Evolutionary conservation across 2,888 invertebrate species (phyloP), one percentile per base, ranked within the genome.

Genomic region (Andrena chrysosceles): DNA sequence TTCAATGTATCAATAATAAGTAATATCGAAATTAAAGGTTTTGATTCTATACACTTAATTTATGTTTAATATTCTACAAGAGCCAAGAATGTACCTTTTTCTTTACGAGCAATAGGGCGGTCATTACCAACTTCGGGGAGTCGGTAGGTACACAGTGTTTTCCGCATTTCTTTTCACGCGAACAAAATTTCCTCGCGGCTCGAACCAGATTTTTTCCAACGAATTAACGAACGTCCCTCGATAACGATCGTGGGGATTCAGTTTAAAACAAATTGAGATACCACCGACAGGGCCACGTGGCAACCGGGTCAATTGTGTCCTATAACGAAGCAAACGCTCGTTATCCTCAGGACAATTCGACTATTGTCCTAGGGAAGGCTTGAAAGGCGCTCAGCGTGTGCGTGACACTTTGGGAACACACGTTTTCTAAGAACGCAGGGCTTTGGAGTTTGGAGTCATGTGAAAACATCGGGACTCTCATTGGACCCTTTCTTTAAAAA

Each of bases 241-340:
- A 67, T 84, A 84, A 84, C 84, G 62, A 84, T 83, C 73, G 1
- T 13, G 67, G 33, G 54, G 76, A n/a, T 64, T 31, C 42, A 59
- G 75, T 75, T 67, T 56, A 56, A 52, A 52, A 42, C 54, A 81
- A 83, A 77, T 82, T 82, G 73, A 71, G 63, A 83, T 81, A 68
- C 63, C 62, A 52, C 52, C 16, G 31, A 60, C 66, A 29, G 60
- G 26, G 89, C 82, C 90, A 90, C 90, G 90, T 90, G 89, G 81
- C 89, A 69, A 81, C 74, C 81, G 75, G 79, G 70, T 79, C 81
- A 76, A 86, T 85, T 79, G 84, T 87, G 68, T 83, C 77, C 79
- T 76, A 77, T 89, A 89, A 89, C 84, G 90, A 90, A 87, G 89
- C 87, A 82, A 85, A 84, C 74, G 89, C 85, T 90, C 87, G 88